A percentile compares a stretch with the other conserved stretches of the same genome.
Conservation (phyloP, 2,888 invertebrate species). For the Lycocerus yunnanus region DNA sequence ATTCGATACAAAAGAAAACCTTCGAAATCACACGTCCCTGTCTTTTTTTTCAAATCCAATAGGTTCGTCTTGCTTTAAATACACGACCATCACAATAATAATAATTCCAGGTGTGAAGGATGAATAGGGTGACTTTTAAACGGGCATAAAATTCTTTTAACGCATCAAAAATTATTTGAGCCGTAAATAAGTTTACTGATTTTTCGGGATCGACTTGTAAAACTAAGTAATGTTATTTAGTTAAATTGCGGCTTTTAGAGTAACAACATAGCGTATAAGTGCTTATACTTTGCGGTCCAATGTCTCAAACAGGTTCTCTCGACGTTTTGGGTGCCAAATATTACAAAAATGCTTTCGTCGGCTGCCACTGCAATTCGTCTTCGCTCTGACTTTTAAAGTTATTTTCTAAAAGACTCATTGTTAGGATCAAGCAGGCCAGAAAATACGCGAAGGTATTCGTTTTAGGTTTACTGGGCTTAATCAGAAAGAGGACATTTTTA, state of each 20-base stretch:
- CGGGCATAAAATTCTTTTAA: not conserved
- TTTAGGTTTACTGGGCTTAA: constrained; percentile 15
- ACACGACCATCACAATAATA: not conserved
- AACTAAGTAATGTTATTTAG: constrained; percentile 36
- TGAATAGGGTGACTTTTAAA: constrained; percentile 11
- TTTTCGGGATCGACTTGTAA: constrained; percentile 13
- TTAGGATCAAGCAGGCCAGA: constrained; percentile 41
- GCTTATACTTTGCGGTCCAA: constrained; percentile 34
- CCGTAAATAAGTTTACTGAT: not conserved
- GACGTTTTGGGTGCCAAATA: constrained; percentile 36
- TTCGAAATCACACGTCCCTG: not conserved
- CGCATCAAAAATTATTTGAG: not conserved
- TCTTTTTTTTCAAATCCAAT: not conserved
- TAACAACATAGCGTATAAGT: constrained; percentile 37
- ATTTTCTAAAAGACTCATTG: constrained; percentile 41
- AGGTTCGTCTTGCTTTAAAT: not conserved
- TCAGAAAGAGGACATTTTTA: constrained; percentile 21
- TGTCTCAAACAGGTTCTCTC: constrained; percentile 40
- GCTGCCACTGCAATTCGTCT: constrained; percentile 41
- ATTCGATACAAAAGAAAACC: constrained; percentile 20
- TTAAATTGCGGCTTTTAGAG: constrained; percentile 44
- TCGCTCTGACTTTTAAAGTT: constrained; percentile 41
- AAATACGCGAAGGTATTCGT: constrained; percentile 39
- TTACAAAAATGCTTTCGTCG: constrained; percentile 42
- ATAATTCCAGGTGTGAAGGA: constrained; percentile 17